Evolutionary conservation across 2,888 invertebrate genomes (phyloP).

Genomic region (Nemotelus nigrinus): DNA sequence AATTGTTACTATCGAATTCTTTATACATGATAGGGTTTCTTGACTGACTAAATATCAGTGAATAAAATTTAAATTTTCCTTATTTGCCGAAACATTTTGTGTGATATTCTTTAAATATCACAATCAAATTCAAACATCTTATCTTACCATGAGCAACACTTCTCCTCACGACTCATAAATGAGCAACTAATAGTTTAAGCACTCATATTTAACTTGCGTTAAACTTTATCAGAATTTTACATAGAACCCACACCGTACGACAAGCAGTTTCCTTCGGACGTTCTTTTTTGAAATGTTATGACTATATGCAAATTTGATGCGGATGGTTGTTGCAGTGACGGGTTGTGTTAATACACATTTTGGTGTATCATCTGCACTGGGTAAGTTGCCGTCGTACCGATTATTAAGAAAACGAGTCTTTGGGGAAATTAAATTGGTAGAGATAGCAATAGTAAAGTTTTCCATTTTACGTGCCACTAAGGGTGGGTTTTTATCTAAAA

Average conservation of each 20-base stretch:
- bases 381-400: conserved; percentile 13
- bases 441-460: conserved; percentile 26
- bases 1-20: too few relatives aligned
- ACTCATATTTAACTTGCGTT: conserved; percentile 18
- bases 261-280: conserved; percentile 26
- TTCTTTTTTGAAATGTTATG: conserved; percentile 16
- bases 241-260: conserved; percentile 8
- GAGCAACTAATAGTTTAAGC: neutral
- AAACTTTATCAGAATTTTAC: conserved; percentile 33
- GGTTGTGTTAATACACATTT: neutral
- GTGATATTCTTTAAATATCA: conserved; percentile 12
- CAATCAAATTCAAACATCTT: conserved; percentile 6
- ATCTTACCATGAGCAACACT: conserved; percentile 8
- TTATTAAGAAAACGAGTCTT: conserved; percentile 40
- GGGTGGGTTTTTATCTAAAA: too few relatives aligned
- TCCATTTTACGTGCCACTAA: neutral
- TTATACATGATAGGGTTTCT: too few relatives aligned
- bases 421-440: conserved; percentile 28
- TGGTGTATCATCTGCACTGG: neutral
- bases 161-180: conserved; percentile 12
- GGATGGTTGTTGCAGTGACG: too few relatives aligned
- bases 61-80: too few relatives aligned
- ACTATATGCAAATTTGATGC: conserved; percentile 28
- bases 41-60: too few relatives aligned
- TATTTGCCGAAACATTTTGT: neutral